A percentile compares a stretch with the other conserved stretches of the same genome.
Conservation (phyloP, 2,113 vertebrate genomes). For the Pionites leucogaster region DNA sequence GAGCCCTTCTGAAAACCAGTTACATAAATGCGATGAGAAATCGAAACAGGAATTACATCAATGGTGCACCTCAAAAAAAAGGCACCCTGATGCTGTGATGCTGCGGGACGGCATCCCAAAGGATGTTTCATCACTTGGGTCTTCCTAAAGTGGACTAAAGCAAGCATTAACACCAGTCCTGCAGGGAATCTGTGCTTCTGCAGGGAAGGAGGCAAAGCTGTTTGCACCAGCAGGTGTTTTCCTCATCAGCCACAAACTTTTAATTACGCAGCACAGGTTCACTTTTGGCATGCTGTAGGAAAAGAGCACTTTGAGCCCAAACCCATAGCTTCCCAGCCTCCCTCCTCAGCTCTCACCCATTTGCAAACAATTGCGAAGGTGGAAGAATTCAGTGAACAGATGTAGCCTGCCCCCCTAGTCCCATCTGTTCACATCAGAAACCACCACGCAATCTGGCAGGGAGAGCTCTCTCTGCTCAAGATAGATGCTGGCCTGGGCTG, state of each 20-base stretch:
- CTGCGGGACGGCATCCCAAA: not conserved
- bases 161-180: not conserved
- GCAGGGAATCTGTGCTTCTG: not conserved
- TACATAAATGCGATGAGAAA: not conserved
- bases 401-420: conserved; percentile 62
- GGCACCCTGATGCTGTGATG: not conserved
- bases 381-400: conserved; percentile 61
- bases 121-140: not conserved
- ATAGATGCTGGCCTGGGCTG: not conserved
- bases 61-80: not conserved
- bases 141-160: not conserved
- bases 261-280: not conserved
- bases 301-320: conserved; percentile 23
- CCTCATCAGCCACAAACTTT: not conserved
- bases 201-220: not conserved
- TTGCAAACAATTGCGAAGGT: conserved; percentile 70
- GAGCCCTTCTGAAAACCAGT: not conserved
- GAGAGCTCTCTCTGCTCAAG: not conserved
- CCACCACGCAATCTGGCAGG: conserved; percentile 62
- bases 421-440: conserved; percentile 68
- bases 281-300: not conserved
- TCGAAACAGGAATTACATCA: not conserved
- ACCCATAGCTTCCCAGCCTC: conserved; percentile 3
- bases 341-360: conserved; percentile 18
- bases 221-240: conserved; percentile 21